Evolutionary conservation across 1,140 invertebrate genomes (phyloP).

Genomic region (Cydia splendana): DNA sequence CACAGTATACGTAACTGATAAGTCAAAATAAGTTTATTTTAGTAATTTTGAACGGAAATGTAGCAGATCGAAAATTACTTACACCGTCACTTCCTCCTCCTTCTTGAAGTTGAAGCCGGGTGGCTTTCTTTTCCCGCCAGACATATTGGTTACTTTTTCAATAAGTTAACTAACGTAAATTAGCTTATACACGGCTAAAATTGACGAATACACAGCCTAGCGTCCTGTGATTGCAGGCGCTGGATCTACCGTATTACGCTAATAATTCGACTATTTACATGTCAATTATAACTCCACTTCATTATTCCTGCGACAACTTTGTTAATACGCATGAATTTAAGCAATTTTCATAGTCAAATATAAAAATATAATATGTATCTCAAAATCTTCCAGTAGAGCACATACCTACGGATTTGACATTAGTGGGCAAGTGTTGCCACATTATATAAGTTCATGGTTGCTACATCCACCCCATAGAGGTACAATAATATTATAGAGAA

Average conservation of each 20-base stretch:
- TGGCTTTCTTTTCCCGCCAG: constrained; percentile 61
- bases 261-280: constrained; percentile 10
- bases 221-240: constrained; percentile 10
- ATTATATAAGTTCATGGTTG: no score
- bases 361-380: constrained; percentile 36
- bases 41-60: not conserved
- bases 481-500: no score
- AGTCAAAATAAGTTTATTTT: constrained; percentile 8
- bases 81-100: constrained; percentile 64
- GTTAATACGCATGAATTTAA: not conserved
- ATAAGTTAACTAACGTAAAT: not conserved
- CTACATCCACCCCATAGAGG: no score
- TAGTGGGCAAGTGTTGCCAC: constrained; percentile 24
- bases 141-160: constrained; percentile 47
- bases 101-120: constrained; percentile 59
- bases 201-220: constrained; percentile 21
- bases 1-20: not conserved
- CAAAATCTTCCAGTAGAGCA: constrained; percentile 34
- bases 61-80: constrained; percentile 41
- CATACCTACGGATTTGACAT: constrained; percentile 26
- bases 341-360: constrained; percentile 27
- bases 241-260: not conserved
- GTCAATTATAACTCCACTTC: constrained; percentile 1
- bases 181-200: constrained; percentile 23
- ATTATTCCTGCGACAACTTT: not conserved